phyloP scores from a whole-genome alignment of 2,888 invertebrate species.

The Lochmaea crataegi region DNA sequence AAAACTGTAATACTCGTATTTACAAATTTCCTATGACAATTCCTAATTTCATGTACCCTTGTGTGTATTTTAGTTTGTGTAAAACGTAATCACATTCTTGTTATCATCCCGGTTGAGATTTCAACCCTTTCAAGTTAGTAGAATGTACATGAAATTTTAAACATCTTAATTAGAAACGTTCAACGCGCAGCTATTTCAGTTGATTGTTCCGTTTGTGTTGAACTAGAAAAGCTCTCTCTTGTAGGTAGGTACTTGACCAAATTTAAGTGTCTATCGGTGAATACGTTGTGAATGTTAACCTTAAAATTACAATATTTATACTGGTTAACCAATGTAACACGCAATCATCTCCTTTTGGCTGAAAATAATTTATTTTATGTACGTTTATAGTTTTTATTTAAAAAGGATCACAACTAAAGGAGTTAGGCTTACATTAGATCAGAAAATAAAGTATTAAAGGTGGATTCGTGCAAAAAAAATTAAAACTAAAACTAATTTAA shows the following conservation, averaged over 20 bases:
- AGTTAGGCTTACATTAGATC: too few species aligned
- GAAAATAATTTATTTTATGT: too few species aligned
- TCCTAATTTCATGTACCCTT: neutral
- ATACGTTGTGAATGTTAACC: neutral
- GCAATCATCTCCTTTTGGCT: too few species aligned
- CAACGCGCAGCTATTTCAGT: neutral
- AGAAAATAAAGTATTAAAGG: too few species aligned
- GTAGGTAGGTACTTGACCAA: neutral
- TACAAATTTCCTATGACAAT: neutral
- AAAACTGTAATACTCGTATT: too few species aligned
- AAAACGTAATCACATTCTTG: neutral
- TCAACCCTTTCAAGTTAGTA: neutral
- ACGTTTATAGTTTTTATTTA: too few species aligned
- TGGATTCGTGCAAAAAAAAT: too few species aligned
- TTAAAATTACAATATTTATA: neutral
- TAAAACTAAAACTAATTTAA: too few species aligned
- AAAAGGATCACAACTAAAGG: too few species aligned
- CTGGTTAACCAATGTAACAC: too few species aligned
- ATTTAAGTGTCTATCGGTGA: neutral
- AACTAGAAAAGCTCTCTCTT: neutral
- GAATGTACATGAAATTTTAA: conserved; percentile 4
- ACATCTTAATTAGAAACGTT: conserved; percentile 6
- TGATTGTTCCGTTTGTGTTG: neutral
- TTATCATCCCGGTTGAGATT: neutral
- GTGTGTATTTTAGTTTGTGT: neutral